Evolutionary conservation across 2,888 invertebrate species (phyloP), one percentile per base, ranked within the genome.

Genomic region (Leucania comma): DNA sequence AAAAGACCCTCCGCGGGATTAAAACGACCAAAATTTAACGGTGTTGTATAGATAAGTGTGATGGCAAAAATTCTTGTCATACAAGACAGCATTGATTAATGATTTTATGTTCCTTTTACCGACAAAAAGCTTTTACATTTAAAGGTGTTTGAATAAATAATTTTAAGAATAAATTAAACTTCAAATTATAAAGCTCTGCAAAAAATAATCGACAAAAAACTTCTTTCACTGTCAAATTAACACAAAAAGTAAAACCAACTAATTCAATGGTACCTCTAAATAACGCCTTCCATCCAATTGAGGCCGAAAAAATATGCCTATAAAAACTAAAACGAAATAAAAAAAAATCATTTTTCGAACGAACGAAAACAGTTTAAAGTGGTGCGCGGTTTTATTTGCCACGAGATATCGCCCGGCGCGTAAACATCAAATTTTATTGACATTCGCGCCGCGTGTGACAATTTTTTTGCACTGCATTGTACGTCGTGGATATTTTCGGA

Each of bases 371-470:
- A 88, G 87, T 88, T 87, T 89, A 88, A 89, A 90, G 88, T 88
- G 90, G 79, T 80, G 86, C 84, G 87, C 69, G 76, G 88, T 90
- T 93, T 90, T 91, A 88, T 90, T 90, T 84, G 87, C 87, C 86
- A 87, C 86, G 86, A 90, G 91, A 91, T 93, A 93, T 91, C 90
- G 89, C 88, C 81, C 81, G 78, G 84, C 87, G 91, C 91, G 93
- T 93, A 93, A 93, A 93, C 90, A 93, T 93, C 91, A 91, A 92
- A 92, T 93, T 93, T 94, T 94, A 94, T 94, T 93, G 93, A 93
- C 92, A 87, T 86, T 88, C 90, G 87, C 88, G 86, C 86, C 83
- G 88, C 86, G 85, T 86, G 89, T 88, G 88, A 85, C 85, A 86
- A 86, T 91, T 92, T 83, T 93, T 93, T 91, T 92, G 87, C 87